A percentile compares a stretch with the other conserved stretches of the same genome.
These are phyloP conservation scores for Tetrao urogallus DNA, from an alignment of 2,113 vertebrate species.

Conservation along the genomic window DNA sequence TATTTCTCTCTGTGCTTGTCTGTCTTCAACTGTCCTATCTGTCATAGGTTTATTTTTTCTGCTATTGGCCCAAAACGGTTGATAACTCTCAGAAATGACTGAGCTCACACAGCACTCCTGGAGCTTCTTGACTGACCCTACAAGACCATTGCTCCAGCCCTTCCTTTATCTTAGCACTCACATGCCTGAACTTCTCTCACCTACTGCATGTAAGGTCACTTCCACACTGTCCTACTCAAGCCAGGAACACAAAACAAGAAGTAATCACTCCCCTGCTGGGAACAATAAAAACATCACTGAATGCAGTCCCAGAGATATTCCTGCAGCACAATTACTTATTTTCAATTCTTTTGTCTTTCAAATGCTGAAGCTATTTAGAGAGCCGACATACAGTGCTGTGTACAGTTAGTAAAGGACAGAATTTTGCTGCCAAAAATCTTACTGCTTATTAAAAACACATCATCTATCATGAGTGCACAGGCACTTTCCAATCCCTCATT, in stretches of 20 bases:
- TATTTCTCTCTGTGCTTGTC: accelerated
- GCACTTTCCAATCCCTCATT: background rate
- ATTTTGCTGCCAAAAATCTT: conserved; percentile 21
- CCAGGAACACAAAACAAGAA: background rate
- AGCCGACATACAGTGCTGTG: background rate
- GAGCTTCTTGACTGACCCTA: background rate
- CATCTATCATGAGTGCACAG: background rate
- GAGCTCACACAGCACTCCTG: background rate
- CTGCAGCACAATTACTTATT: background rate
- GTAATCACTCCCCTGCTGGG: background rate
- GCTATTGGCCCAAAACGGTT: too few relatives aligned
- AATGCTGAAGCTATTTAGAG: background rate
- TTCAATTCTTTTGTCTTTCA: conserved; percentile 1
- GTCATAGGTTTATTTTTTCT: too few relatives aligned
- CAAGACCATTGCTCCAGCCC: background rate
- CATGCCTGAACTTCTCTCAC: background rate
- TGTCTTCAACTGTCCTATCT: background rate
- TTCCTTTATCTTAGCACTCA: background rate
- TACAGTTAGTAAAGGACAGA: conserved; percentile 6
- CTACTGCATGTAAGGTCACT: background rate
- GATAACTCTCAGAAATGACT: background rate
- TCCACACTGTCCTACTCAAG: background rate
- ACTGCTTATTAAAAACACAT: conserved; percentile 37
- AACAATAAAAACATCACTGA: conserved; percentile 8
- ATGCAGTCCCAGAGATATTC: background rate